Percentiles rank a stretch among this genome's conserved stretches.
Conservation (phyloP, 2,797 vertebrate genomes). For the Miichthys miiuy region DNA sequence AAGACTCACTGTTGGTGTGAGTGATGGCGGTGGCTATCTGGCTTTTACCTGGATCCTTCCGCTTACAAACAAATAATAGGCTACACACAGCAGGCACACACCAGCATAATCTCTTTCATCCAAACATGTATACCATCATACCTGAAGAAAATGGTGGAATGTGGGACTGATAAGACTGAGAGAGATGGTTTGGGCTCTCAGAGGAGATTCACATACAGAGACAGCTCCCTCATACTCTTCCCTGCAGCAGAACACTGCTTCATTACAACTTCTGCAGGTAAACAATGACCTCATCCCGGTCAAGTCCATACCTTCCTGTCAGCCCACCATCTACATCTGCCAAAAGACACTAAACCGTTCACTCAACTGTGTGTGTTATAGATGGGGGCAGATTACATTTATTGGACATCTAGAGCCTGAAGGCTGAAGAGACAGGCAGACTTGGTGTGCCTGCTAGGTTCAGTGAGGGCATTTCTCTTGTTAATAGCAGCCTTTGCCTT, state of each 20-base stretch:
- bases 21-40: slow-evolving; percentile 71
- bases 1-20: slow-evolving; percentile 71
- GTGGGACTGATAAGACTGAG: slow-evolving; percentile 24
- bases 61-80: slow-evolving; percentile 42
- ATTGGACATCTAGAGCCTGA: slow-evolving; percentile 70
- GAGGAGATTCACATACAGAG: slow-evolving; percentile 20
- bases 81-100: slow-evolving; percentile 21
- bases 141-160: slow-evolving; percentile 18
- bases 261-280: slow-evolving; percentile 73
- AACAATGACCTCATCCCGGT: slow-evolving; percentile 74
- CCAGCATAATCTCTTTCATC: slow-evolving; percentile 17
- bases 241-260: slow-evolving; percentile 54
- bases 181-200: slow-evolving; percentile 16
- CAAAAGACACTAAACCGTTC: slow-evolving; percentile 71
- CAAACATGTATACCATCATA: slow-evolving; percentile 21
- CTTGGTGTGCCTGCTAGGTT: slow-evolving; percentile 54
- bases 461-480: slow-evolving; percentile 69
- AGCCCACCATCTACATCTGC: slow-evolving; percentile 70
- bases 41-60: slow-evolving; percentile 46
- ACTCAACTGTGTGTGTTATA: slow-evolving; percentile 52
- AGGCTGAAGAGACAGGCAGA: slow-evolving; percentile 74
- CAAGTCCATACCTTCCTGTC: slow-evolving; percentile 75
- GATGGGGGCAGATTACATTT: slow-evolving; percentile 70
- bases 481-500: slow-evolving; percentile 80
- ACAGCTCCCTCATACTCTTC: slow-evolving; percentile 21